Percentiles rank a stretch among this genome's conserved stretches.
Evolutionary conservation across 2,113 vertebrate genomes (phyloP).

Genomic region (Emydocephalus ijimae): DNA sequence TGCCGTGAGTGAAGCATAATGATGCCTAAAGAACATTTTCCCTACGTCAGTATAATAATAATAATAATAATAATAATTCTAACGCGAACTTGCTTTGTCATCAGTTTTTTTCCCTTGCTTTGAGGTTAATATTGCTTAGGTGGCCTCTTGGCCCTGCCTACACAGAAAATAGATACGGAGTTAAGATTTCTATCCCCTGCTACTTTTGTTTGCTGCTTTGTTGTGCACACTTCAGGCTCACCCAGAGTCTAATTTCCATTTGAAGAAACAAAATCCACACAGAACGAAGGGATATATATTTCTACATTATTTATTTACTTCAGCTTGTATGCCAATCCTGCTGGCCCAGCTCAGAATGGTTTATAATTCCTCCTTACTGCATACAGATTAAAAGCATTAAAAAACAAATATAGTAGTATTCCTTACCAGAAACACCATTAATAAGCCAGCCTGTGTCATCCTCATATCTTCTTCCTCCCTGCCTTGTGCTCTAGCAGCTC

Average conservation of each 20-base stretch:
- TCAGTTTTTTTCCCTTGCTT: neutral
- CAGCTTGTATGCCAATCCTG: neutral
- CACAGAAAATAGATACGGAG: neutral
- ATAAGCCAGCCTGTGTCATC: neutral
- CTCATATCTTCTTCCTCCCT: neutral
- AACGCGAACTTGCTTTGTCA: neutral
- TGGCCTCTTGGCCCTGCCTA: neutral
- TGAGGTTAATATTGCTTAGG: neutral
- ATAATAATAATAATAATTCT: conserved; percentile 26
- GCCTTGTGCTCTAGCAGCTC: neutral
- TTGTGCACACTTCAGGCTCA: neutral
- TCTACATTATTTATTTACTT: neutral
- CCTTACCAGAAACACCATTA: neutral
- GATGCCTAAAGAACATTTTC: neutral
- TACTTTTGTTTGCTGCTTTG: conserved; percentile 12
- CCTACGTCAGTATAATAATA: neutral
- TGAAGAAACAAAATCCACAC: neutral
- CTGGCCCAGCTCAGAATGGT: neutral
- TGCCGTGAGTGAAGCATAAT: neutral
- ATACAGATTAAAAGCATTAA: neutral
- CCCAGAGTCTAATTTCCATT: neutral
- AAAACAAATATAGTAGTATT: neutral
- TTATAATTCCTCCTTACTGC: neutral
- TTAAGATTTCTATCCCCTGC: neutral
- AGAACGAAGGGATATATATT: neutral